Conservation (phyloP, 2,113 vertebrate species). For the Meriones unguiculatus region DNA sequence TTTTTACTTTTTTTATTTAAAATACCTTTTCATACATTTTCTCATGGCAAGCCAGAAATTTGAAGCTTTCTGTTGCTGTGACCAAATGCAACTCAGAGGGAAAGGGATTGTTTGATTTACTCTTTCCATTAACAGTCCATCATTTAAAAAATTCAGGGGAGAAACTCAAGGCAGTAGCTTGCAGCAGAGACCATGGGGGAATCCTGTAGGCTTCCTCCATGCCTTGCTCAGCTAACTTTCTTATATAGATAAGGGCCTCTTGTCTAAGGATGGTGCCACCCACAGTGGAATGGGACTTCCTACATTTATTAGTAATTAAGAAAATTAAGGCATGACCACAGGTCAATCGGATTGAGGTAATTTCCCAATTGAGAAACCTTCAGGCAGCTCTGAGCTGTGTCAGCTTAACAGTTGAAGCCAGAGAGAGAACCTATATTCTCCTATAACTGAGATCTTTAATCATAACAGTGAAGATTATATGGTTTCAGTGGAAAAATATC, state of each 20-base stretch:
- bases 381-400: not conserved
- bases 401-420: not conserved
- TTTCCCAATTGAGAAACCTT: not conserved
- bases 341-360: not conserved
- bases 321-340: not conserved
- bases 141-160: not conserved
- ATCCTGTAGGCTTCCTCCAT: not conserved
- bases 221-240: not conserved
- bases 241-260: not conserved
- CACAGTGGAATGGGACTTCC: not conserved
- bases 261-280: not conserved
- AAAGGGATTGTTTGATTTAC: not conserved
- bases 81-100: not conserved
- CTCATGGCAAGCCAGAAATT: not conserved
- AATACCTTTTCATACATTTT: not conserved
- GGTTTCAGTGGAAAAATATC: not conserved
- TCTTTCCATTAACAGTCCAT: not conserved
- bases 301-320: not conserved
- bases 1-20: not conserved
- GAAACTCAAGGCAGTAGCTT: not conserved
- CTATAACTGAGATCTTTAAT: not conserved
- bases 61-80: not conserved
- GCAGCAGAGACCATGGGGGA: not conserved
- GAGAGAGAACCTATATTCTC: not conserved
- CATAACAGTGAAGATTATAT: not conserved